Evolutionary conservation across 2,888 invertebrate species (phyloP).

Genomic region (Sceliomorpha sp.): DNA sequence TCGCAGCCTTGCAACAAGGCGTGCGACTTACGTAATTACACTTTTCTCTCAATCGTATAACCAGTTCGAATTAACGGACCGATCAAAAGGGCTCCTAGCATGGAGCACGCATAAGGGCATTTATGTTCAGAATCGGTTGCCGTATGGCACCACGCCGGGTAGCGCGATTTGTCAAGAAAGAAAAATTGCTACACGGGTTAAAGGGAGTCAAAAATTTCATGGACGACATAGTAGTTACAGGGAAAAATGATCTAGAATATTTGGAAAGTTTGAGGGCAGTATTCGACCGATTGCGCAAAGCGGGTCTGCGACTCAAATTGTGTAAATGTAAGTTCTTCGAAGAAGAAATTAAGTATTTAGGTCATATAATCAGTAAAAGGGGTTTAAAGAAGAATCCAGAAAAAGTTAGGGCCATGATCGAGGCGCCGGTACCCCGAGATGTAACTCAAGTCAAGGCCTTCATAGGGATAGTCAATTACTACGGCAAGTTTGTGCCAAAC

Average conservation of each 20-base stretch:
- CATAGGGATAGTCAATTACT: constrained; percentile 44
- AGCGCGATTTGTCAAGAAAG: constrained; percentile 72
- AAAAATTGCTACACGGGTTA: constrained; percentile 63
- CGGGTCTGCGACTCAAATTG: constrained; percentile 62
- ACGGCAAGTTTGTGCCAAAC: constrained; percentile 33
- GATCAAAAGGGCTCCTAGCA: constrained; percentile 60
- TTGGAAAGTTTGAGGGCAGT: constrained; percentile 60
- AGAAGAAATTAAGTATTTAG: constrained; percentile 67
- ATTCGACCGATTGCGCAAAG: constrained; percentile 57
- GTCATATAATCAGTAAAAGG: constrained; percentile 56
- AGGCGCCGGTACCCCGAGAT: constrained; percentile 28
- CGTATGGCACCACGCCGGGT: constrained; percentile 72
- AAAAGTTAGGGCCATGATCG: constrained; percentile 50
- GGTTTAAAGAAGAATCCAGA: constrained; percentile 43
- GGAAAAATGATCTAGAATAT: constrained; percentile 57
- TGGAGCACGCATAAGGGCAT: constrained; percentile 65
- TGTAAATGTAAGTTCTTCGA: constrained; percentile 69
- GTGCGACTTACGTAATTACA: too few species aligned
- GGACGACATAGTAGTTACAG: constrained; percentile 69
- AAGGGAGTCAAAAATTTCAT: constrained; percentile 49
- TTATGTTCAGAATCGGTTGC: constrained; percentile 61
- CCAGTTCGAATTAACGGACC: constrained; percentile 68
- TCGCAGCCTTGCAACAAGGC: constrained; percentile 53
- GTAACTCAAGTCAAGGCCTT: constrained; percentile 36
- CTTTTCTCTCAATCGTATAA: constrained; percentile 68